Evolutionary conservation across 23 tunicate genomes (phyloP).

Genomic region (Trididemnum miniatum): DNA sequence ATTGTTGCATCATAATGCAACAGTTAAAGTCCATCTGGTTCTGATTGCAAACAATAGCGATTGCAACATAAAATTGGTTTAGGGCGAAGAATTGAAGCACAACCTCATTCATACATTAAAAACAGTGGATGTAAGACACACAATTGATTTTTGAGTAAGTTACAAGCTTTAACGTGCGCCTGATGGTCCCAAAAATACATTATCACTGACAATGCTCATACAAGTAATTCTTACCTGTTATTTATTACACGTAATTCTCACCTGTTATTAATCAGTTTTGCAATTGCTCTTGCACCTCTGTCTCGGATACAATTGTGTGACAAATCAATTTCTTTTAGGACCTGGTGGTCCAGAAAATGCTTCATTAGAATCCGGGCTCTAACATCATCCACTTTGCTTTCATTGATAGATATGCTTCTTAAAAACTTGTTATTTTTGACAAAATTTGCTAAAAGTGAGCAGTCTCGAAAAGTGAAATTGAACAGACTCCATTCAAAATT

Average conservation of each 20-base stretch:
- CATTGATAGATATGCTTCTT: conserved; percentile 55
- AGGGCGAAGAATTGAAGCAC: too few relatives aligned
- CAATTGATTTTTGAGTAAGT: too few relatives aligned
- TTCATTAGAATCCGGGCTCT: conserved; percentile 66
- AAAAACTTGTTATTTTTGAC: conserved; percentile 56
- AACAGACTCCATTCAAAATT: conserved; percentile 97
- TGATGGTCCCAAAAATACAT: too few relatives aligned
- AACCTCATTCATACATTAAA: too few relatives aligned
- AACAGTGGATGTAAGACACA: too few relatives aligned
- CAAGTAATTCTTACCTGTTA: too few relatives aligned
- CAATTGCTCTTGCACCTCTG: conserved; percentile 93
- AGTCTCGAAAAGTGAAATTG: conserved; percentile 91
- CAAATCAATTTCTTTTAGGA: conserved; percentile 58
- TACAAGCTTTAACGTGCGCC: too few relatives aligned
- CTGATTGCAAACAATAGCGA: too few relatives aligned
- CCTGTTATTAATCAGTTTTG: conserved; percentile 92
- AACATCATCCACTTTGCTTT: conserved; percentile 88
- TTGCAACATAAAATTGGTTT: too few relatives aligned
- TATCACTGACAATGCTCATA: too few relatives aligned
- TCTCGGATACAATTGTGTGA: conserved; percentile 87
- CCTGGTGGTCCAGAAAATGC: conserved; percentile 83
- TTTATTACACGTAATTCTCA: conserved; percentile 10
- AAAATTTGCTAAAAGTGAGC: conserved; percentile 65
- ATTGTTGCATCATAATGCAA: too few relatives aligned
- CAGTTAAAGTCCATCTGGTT: too few relatives aligned